phyloP scores from a whole-genome alignment of 2,888 invertebrate species.

The Conistra vaccinii region DNA sequence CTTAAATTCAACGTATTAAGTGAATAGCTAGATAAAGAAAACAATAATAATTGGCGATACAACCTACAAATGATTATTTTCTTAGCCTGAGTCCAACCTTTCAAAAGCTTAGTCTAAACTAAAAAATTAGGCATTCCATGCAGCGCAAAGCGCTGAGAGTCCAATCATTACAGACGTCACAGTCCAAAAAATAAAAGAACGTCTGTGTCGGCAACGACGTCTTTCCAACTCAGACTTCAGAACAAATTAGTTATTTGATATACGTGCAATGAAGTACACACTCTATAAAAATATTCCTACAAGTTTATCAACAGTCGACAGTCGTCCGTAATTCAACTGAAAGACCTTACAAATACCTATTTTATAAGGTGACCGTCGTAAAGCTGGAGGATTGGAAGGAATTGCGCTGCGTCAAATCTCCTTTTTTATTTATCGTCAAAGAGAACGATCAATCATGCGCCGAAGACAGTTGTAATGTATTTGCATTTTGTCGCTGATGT shows the following conservation, averaged over 20 bases:
- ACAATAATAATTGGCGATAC: background rate
- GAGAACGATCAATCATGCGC: conserved; percentile 62
- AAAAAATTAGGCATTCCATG: background rate
- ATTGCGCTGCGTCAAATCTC: conserved; percentile 58
- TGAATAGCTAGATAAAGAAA: too few relatives aligned
- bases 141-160: background rate
- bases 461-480: conserved; percentile 67
- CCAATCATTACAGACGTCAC: background rate
- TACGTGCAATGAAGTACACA: conserved; percentile 20
- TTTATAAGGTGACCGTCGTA: conserved; percentile 71
- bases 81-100: background rate
- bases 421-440: conserved; percentile 66
- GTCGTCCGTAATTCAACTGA: conserved; percentile 52
- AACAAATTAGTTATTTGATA: conserved; percentile 17
- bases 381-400: conserved; percentile 63
- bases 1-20: background rate
- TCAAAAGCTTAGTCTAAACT: background rate
- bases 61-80: background rate
- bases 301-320: conserved; percentile 61
- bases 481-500: conserved; percentile 65
- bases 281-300: conserved; percentile 31
- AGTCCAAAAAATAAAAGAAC: background rate
- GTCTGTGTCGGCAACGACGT: background rate
- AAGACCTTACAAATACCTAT: conserved; percentile 60
- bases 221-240: background rate